Base-by-base conservation (phyloP, 2,888 invertebrate species). In the Meloe dianella region DNA sequence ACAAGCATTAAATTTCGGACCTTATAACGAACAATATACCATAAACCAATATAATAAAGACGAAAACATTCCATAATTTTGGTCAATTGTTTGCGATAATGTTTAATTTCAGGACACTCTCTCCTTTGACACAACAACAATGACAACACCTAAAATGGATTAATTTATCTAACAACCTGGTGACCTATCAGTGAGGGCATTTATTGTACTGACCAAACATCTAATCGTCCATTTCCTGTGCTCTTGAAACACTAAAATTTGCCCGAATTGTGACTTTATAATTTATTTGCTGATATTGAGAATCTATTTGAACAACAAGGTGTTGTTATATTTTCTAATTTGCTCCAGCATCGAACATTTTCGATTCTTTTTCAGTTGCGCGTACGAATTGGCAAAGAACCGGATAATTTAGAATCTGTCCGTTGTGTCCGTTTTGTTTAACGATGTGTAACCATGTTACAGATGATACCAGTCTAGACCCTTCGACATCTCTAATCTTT, bases 81-180 rank as follows among this genome's bases (percentile, higher is more conserved):
- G 60, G 64, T 69, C 67, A 71, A 74, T 73, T 73, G 74, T 75
- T 74, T 66, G 67, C 66, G 71, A 69, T 65, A 69, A 71, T 70
- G 72, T 75, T 73, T 71, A 71, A 73, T 73, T 70, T 74, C 65
- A 72, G 73, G 75, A 73, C 71, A 74, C 71, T 72, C 74, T 73
- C 22, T 8, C n/a, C 4, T 74, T 74, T 73, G 74, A 75, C 74
- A 73, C 71, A 71, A 70, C 73, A 75, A 20, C 14, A 54, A 54
- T 20, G 20, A 47, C 20, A 20, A 27, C 27, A 54, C 51, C 22
- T 22, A 24, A 24, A 75, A 73, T 66, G 71, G 75, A 75, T 75
- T 75, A 74, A 75, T 74, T 76, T 75, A 76, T 75, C 73, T 73
- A 66, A 70, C 63, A 70, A 68, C 71, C 61, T 47, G 27, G 35